Base-by-base conservation (phyloP, 2,888 invertebrate genomes). In the Zaprionus lineosus region DNA sequence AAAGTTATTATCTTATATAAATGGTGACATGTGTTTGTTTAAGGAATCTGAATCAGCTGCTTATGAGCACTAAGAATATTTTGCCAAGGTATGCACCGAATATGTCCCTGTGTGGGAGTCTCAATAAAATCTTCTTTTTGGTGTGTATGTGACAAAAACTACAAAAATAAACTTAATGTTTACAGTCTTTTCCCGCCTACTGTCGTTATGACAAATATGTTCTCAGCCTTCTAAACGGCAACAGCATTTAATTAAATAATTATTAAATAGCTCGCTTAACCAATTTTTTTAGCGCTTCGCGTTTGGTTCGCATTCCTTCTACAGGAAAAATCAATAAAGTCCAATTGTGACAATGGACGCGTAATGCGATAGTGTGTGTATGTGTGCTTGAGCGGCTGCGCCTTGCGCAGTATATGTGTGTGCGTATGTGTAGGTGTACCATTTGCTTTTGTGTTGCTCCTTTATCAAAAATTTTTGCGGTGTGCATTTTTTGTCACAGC, bases 251-350 rank as follows among this genome's bases (percentile, higher is more conserved):
- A 67, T 58, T 70, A 41, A 58, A 52, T 24, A 37, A 24, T 34
- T 26, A 48, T 40, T 50, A 34, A 44, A 40, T 44, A 34, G 52
- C 28, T 61, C 14, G 39, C 5, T 37, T 52, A 9, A 5, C 18
- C 4, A n/a, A 41, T 14, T 9, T 52, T 29, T 51, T 51, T 44
- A 29, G 31, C 29, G 26, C 41, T 50, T 56, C 33, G 55, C 48
- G 29, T 50, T 50, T 36, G 48, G 51, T 57, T 58, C 56, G 26
- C 52, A 36, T 76, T 81, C 78, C 82, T 77, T 78, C 48, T 64
- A 63, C 70, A 81, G 84, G 86, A 86, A 86, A 82, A 82, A 82
- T 82, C 82, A 84, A 82, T 82, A 82, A 86, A 75, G 39, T 68
- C 67, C 71, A 74, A 78, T 66, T 74, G 71, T 64, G 63, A 73